phyloP scores from a whole-genome alignment of 2,797 vertebrate genomes.

The Gallinago nigripennis region DNA sequence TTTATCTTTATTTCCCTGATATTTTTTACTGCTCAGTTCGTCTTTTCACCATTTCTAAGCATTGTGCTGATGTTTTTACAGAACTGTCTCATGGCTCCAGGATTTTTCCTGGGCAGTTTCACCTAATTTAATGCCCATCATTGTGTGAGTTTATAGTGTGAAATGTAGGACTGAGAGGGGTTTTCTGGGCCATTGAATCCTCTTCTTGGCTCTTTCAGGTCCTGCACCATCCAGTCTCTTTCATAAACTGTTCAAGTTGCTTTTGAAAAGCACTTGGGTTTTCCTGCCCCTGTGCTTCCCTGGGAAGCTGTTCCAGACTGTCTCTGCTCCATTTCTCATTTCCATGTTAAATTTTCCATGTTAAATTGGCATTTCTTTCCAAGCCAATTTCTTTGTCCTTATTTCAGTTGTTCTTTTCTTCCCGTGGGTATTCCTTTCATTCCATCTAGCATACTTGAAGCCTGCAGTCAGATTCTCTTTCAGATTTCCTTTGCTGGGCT shows the following conservation, averaged over 20 bases:
- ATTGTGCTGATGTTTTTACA: conserved; percentile 4
- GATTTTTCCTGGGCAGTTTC: neutral
- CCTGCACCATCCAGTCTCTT: neutral
- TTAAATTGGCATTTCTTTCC: conserved; percentile 35
- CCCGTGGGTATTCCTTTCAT: conserved; percentile 1
- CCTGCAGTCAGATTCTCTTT: conserved; percentile 16
- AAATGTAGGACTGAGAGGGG: neutral
- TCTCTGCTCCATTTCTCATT: conserved; percentile 23
- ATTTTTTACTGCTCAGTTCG: neutral
- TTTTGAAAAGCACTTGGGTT: conserved; percentile 12
- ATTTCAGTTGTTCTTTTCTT: conserved; percentile 26
- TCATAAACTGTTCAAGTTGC: conserved; percentile 4
- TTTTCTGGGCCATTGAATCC: conserved; percentile 1
- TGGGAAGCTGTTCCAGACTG: neutral
- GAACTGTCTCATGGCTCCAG: neutral
- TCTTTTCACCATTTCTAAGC: neutral
- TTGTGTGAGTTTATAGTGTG: neutral
- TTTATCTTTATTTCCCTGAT: neutral
- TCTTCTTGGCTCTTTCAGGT: neutral
- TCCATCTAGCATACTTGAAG: neutral
- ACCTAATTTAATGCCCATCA: conserved; percentile 10
- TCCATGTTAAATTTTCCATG: conserved; percentile 44
- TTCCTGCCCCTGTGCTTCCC: neutral
- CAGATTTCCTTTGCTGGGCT: neutral
- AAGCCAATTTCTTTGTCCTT: conserved; percentile 27